These are phyloP conservation scores for Mongoloraphidia duomilia DNA, from an alignment of 2,888 invertebrate genomes.

Conservation along the genomic window DNA sequence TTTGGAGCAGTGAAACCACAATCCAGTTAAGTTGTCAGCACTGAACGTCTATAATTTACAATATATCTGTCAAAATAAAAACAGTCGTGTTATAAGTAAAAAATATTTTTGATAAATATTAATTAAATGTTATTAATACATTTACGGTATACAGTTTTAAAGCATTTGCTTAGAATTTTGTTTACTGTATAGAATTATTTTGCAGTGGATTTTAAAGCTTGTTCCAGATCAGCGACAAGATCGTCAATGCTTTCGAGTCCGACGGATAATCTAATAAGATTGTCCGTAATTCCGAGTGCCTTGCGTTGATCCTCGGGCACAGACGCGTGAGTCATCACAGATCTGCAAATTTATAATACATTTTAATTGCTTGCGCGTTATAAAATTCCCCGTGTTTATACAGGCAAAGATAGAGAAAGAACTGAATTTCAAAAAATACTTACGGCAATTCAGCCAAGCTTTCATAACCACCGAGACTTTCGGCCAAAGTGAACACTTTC, in stretches of 20 bases:
- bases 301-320: constrained; percentile 61
- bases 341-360: constrained; percentile 35
- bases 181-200: not conserved
- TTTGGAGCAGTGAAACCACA: no score
- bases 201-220: constrained; percentile 47
- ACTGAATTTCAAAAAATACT: constrained; percentile 28
- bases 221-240: constrained; percentile 67
- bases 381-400: no score
- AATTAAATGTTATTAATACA: not conserved
- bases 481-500: constrained; percentile 75
- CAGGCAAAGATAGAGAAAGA: not conserved
- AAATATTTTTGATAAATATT: not conserved
- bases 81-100: not conserved
- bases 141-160: no score
- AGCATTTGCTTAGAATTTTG: no score
- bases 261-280: constrained; percentile 74
- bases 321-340: constrained; percentile 90
- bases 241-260: constrained; percentile 82
- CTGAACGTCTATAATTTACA: no score
- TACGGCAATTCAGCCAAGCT: constrained; percentile 89
- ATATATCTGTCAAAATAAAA: not conserved
- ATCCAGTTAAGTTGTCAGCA: no score
- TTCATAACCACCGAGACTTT: constrained; percentile 91
- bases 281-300: constrained; percentile 67
- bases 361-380: not conserved